Evolutionary conservation across 2,888 invertebrate genomes (phyloP).

Genomic region (Dasypogon diadema): DNA sequence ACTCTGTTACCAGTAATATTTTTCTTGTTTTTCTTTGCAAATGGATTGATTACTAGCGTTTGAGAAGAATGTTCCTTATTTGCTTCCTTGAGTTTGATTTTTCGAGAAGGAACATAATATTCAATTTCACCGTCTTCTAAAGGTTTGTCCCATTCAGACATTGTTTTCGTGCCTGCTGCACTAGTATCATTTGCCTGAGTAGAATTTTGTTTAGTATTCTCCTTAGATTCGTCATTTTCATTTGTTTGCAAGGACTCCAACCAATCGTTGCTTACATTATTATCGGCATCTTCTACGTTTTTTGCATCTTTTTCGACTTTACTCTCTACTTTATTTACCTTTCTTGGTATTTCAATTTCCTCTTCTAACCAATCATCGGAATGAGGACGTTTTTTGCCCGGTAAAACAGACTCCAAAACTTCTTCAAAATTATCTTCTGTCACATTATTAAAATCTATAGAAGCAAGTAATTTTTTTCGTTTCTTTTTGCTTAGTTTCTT

Average conservation of each 20-base stretch:
- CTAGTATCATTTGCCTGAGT: slow-evolving; percentile 50
- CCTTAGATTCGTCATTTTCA: not conserved
- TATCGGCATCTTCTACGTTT: slow-evolving; percentile 55
- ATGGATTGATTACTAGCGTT: slow-evolving; percentile 60
- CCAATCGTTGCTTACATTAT: not conserved
- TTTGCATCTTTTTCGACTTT: slow-evolving; percentile 54
- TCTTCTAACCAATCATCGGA: slow-evolving; percentile 65
- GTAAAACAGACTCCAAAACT: slow-evolving; percentile 61
- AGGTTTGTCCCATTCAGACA: slow-evolving; percentile 64
- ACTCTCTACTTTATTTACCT: not conserved
- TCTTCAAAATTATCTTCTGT: slow-evolving; percentile 65
- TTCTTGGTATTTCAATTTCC: slow-evolving; percentile 60
- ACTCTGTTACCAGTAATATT: slow-evolving; percentile 43
- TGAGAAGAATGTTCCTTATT: slow-evolving; percentile 59
- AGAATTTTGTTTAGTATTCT: slow-evolving; percentile 51
- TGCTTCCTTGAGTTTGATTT: slow-evolving; percentile 62
- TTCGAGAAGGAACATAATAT: slow-evolving; percentile 64
- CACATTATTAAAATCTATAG: slow-evolving; percentile 63
- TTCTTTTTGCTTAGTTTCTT: slow-evolving; percentile 69
- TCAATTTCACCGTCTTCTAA: slow-evolving; percentile 68
- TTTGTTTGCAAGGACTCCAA: not conserved
- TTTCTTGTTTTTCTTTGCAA: slow-evolving; percentile 56
- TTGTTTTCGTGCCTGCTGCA: not conserved
- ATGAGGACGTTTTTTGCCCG: slow-evolving; percentile 58
- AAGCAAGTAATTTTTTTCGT: slow-evolving; percentile 63